Evolutionary conservation across 2,888 invertebrate genomes (phyloP).

Genomic region (Plebejus melissa): DNA sequence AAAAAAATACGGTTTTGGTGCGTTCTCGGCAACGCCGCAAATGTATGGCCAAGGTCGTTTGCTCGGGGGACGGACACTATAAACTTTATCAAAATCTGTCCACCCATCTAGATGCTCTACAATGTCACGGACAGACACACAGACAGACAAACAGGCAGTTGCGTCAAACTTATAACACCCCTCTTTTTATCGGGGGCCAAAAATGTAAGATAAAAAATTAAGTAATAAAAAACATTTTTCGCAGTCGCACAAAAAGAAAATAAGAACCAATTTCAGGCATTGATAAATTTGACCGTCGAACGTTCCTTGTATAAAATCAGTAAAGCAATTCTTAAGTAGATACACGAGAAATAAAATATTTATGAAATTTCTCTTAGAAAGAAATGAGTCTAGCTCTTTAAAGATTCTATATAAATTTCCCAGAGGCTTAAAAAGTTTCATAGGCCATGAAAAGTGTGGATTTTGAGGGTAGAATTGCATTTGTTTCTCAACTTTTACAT

Average conservation of each 20-base stretch:
- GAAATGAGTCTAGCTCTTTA: conserved; percentile 20
- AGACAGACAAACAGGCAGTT: too few relatives aligned
- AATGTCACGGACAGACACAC: too few relatives aligned
- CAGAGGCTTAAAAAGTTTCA: conserved; percentile 17
- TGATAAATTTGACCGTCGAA: conserved; percentile 15
- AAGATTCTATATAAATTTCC: conserved; percentile 26
- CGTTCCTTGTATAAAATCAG: background rate
- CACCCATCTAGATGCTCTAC: too few relatives aligned
- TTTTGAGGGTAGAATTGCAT: conserved; percentile 8
- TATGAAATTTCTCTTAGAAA: conserved; percentile 16
- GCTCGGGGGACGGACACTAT: too few relatives aligned
- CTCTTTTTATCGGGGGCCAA: background rate
- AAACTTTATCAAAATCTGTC: too few relatives aligned
- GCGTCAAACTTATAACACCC: too few relatives aligned
- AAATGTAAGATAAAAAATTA: background rate
- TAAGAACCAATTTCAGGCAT: background rate
- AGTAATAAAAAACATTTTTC: background rate
- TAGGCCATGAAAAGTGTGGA: conserved; percentile 17
- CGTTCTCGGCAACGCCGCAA: too few relatives aligned
- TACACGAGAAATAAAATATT: conserved; percentile 15
- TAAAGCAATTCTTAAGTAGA: conserved; percentile 11
- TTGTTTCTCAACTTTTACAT: conserved; percentile 13
- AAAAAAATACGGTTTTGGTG: too few relatives aligned
- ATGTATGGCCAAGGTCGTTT: too few relatives aligned
- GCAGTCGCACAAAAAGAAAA: background rate